Conservation (phyloP, 2,797 vertebrate genomes). For the Propithecus perrieri region DNA sequence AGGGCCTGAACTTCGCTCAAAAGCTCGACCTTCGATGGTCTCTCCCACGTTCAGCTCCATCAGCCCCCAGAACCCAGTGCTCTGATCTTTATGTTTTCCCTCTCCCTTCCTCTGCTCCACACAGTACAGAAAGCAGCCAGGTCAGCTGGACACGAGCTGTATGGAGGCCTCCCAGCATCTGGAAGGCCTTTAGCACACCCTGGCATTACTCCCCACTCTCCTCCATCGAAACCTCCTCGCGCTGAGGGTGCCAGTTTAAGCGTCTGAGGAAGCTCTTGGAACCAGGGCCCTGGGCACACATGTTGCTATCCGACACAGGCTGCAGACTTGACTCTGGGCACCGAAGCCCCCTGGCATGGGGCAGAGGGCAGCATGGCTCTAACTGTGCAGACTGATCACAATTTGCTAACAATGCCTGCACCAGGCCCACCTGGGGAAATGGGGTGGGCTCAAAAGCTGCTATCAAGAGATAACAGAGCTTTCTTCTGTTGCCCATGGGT, state of each 20-base stretch:
- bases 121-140: neutral
- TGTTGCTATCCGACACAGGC: neutral
- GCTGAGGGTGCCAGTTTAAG: neutral
- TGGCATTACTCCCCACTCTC: accelerated
- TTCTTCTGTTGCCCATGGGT: neutral
- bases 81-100: neutral
- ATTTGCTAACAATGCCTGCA: neutral
- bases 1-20: neutral
- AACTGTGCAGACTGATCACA: neutral
- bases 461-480: neutral
- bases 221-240: neutral
- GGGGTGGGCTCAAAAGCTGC: neutral
- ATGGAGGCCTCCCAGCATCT: no score
- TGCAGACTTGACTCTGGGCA: neutral
- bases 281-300: neutral
- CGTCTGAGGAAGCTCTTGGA: neutral
- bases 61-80: neutral
- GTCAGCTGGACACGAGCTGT: neutral
- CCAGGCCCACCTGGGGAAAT: neutral
- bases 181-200: no score
- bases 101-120: neutral
- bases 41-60: neutral
- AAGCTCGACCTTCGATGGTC: neutral
- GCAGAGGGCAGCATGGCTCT: neutral
- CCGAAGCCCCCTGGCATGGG: neutral